Evolutionary conservation across 2,113 vertebrate species (phyloP).

Genomic region (Bettongia penicillata): DNA sequence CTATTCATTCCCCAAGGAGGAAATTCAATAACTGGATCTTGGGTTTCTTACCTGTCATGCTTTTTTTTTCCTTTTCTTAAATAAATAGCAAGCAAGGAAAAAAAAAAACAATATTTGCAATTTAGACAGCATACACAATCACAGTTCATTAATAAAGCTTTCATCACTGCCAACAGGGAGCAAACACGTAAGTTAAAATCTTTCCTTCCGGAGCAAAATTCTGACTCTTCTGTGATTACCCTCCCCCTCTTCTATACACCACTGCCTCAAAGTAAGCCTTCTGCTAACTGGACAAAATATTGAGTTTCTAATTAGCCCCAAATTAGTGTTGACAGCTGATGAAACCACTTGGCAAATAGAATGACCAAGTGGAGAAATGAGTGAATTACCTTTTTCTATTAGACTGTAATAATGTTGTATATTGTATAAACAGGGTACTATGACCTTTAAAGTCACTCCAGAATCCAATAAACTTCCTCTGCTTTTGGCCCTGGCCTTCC

Average conservation of each 20-base stretch:
- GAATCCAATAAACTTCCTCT: slow-evolving; percentile 62
- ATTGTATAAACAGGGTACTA: slow-evolving; percentile 38
- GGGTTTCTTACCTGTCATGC: slow-evolving; percentile 31
- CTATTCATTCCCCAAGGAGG: background rate
- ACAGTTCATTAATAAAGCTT: background rate
- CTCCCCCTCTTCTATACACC: no score
- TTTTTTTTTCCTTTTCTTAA: slow-evolving; percentile 11
- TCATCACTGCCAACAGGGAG: background rate
- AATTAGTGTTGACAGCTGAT: slow-evolving; percentile 64
- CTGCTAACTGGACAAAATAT: slow-evolving; percentile 12
- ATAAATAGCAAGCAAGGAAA: background rate
- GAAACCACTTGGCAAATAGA: slow-evolving; percentile 42
- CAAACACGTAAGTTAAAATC: background rate
- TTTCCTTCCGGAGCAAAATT: slow-evolving; percentile 2
- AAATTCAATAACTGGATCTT: background rate
- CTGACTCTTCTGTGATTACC: background rate
- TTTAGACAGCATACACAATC: background rate
- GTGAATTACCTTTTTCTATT: slow-evolving; percentile 60
- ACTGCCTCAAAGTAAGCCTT: background rate
- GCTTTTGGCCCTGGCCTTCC: background rate
- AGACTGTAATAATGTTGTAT: slow-evolving; percentile 39
- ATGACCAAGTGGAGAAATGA: slow-evolving; percentile 39
- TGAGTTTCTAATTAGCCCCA: slow-evolving; percentile 68
- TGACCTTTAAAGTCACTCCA: slow-evolving; percentile 67
- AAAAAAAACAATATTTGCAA: slow-evolving; percentile 20